Conservation (phyloP, 2,113 vertebrate genomes). For the Rhinoderma darwinii region DNA sequence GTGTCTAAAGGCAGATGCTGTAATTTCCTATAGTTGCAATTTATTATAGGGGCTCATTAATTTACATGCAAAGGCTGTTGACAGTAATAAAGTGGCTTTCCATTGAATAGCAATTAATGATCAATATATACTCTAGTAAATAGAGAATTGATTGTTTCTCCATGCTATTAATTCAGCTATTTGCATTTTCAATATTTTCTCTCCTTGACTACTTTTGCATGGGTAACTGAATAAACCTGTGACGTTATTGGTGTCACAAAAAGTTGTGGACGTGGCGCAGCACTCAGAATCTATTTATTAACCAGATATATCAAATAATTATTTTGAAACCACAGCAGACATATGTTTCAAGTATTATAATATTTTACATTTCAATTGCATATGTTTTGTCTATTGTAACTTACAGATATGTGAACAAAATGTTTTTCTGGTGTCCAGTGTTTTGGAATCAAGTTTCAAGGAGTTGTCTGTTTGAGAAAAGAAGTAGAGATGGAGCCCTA, state of each 20-base stretch:
- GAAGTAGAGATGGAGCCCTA: too few relatives aligned
- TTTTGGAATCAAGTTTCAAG: background rate
- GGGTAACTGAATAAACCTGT: background rate
- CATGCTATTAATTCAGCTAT: constrained; percentile 14
- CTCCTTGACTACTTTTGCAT: constrained; percentile 11
- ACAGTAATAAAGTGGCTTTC: constrained; percentile 24
- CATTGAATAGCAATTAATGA: constrained; percentile 34
- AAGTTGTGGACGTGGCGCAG: background rate
- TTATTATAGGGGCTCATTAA: background rate
- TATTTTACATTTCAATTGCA: too few relatives aligned
- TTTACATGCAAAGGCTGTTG: background rate
- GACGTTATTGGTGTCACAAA: background rate
- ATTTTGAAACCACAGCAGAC: background rate
- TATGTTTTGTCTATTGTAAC: background rate
- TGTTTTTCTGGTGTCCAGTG: background rate
- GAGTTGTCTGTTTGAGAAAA: background rate
- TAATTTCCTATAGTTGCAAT: background rate
- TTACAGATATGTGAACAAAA: background rate
- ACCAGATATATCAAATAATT: background rate
- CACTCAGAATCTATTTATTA: background rate
- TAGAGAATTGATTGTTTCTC: constrained; percentile 10
- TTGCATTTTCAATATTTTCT: constrained; percentile 13
- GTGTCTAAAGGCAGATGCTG: background rate
- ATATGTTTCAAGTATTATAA: too few relatives aligned
- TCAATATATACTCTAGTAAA: constrained; percentile 34